Evolutionary conservation across 2,113 vertebrate species (phyloP).

Genomic region (Petrocephalus microphthalmus): DNA sequence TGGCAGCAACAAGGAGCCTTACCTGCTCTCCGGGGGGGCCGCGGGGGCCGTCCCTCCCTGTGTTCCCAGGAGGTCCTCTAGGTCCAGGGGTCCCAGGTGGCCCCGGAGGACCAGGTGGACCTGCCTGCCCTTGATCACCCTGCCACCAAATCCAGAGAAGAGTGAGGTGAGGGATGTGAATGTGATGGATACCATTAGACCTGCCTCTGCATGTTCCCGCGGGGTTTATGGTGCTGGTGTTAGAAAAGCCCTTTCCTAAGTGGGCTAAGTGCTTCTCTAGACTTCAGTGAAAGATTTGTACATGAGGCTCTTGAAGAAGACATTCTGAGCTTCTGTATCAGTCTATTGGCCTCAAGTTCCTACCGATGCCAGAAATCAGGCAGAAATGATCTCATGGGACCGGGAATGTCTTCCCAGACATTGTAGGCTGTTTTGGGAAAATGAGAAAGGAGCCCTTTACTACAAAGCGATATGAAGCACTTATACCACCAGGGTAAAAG

Average conservation of each 20-base stretch:
- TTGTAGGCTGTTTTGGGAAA: not conserved
- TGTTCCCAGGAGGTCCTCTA: conserved; percentile 85
- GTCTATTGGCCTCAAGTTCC: not conserved
- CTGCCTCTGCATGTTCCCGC: not conserved
- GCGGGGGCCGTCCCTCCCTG: conserved; percentile 82
- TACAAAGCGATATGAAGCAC: conserved; percentile 11
- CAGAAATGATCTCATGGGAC: not conserved
- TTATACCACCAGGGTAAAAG: conserved; percentile 16
- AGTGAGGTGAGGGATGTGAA: not conserved
- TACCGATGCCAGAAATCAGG: not conserved
- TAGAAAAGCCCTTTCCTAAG: not conserved
- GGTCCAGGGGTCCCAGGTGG: conserved; percentile 79
- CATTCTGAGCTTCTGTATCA: not conserved
- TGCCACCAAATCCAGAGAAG: conserved; percentile 42
- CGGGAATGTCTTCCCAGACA: not conserved
- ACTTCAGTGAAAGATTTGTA: not conserved
- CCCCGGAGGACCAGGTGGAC: conserved; percentile 78
- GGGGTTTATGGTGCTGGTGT: not conserved
- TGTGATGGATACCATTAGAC: not conserved
- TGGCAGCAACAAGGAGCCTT: conserved; percentile 47
- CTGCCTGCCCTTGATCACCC: conserved; percentile 86
- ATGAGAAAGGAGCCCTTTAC: not conserved
- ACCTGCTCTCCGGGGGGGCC: conserved; percentile 75
- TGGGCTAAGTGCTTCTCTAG: not conserved
- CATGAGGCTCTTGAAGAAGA: not conserved